Percentiles rank a stretch among this genome's conserved stretches.
phyloP scores from a whole-genome alignment of 2,113 vertebrate species.

The Gymnorhina tibicen region DNA sequence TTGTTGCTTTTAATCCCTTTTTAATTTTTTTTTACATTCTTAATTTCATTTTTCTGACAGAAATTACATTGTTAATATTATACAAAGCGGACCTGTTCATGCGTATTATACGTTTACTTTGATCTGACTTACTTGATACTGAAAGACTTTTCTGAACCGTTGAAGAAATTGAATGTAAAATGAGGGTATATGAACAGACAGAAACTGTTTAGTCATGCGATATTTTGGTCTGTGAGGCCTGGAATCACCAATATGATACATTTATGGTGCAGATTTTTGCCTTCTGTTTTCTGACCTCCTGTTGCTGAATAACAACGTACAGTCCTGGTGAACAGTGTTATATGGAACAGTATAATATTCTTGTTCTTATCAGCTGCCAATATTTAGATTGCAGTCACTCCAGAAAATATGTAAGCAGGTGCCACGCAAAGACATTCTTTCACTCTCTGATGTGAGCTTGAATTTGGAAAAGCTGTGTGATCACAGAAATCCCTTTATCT shows the following conservation, averaged over 20 bases:
- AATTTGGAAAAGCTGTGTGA: not conserved
- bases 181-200: not conserved
- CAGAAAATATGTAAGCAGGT: not conserved
- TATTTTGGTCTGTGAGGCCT: not conserved
- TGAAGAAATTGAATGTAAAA: not conserved
- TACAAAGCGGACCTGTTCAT: constrained; percentile 1
- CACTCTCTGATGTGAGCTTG: not conserved
- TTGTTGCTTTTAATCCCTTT: not conserved
- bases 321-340: not conserved
- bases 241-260: not conserved
- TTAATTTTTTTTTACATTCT: not conserved
- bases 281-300: not conserved
- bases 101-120: not conserved
- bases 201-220: not conserved
- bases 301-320: not conserved
- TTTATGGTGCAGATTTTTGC: not conserved
- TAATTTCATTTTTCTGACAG: constrained; percentile 27
- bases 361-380: not conserved
- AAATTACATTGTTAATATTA: constrained; percentile 7
- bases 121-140: constrained; percentile 4
- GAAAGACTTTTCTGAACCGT: constrained; percentile 7
- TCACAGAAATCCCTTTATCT: not conserved
- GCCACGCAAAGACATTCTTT: not conserved
- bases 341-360: not conserved
- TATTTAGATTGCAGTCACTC: not conserved